Evolutionary conservation across 2,888 invertebrate species (phyloP), one percentile per base, ranked within the genome.

Genomic region (Bombylius major): DNA sequence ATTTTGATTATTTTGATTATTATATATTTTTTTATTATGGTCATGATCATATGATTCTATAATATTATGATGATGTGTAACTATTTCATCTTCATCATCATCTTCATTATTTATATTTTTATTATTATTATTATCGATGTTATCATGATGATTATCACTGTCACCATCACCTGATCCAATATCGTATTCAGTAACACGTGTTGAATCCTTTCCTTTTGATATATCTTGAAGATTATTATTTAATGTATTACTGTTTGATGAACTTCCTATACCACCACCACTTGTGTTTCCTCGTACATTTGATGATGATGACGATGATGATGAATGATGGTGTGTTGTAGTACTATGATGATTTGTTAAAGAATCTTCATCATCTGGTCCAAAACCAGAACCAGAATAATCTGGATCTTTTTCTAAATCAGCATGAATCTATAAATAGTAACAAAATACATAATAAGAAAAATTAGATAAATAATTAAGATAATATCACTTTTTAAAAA

Each of bases 381-480:
- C 89, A 77, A 82, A 84, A 62, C 90, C 90, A 71, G 89, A 89
- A 66, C 90, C 90, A 69, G 89, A 89, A 69, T 87, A 86, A 77
- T 89, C 89, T 64, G 82, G 76, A 76, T 89, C 88, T 73, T 83
- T 74, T 56, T 81, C 69, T 80, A 75, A 64, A 72, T 74, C 74
- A 65, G 75, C 75, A 63, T 72, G 73, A 59, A 73, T 67, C 74
- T 75, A 53, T 8, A 56, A 58, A 51, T 31, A 51, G 63, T 36
- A 68, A 67, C 4, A n/a, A 60, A 49, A 53, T n/a, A n/a, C n/a
- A n/a, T n/a, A n/a, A 33, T 60, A 33, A 50, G 13, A 7, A 47
- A 42, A 32, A 45, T 53, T 42, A 39, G 42, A 44, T 32, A 33
- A 12, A 54, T 54, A 14, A 6, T 33, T 52, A n/a, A 46, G n/a